Percentiles rank a stretch among this genome's conserved stretches.
Conservation (phyloP, 1,140 invertebrate species). For the Tetramorium alpestre region DNA sequence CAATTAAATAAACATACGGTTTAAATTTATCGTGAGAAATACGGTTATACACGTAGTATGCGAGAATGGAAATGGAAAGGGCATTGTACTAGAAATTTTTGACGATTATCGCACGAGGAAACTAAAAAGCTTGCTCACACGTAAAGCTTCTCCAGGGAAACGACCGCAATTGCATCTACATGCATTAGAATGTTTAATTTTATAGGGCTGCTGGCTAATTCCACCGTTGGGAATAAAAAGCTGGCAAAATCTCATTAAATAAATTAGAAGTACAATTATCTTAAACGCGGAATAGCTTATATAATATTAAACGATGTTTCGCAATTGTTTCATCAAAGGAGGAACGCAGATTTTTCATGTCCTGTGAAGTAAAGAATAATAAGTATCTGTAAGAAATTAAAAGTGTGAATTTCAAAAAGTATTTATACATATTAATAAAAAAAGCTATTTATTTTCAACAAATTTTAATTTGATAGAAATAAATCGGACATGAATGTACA, state of each 20-base stretch:
- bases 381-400: background rate
- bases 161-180: slow-evolving; percentile 43
- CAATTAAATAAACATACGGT: slow-evolving; percentile 38
- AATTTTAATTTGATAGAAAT: background rate
- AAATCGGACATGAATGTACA: background rate
- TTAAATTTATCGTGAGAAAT: slow-evolving; percentile 28
- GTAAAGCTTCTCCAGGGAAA: slow-evolving; percentile 39
- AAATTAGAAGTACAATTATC: slow-evolving; percentile 4
- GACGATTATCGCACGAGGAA: slow-evolving; percentile 44
- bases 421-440: background rate
- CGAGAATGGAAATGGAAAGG: slow-evolving; percentile 15
- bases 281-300: background rate
- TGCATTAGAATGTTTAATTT: slow-evolving; percentile 42
- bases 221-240: slow-evolving; percentile 33
- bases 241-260: slow-evolving; percentile 41
- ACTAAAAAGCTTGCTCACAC: slow-evolving; percentile 30
- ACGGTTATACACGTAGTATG: background rate
- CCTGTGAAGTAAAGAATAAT: background rate
- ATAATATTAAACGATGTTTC: slow-evolving; percentile 7
- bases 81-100: slow-evolving; percentile 40
- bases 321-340: background rate
- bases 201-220: slow-evolving; percentile 24
- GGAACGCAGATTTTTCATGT: background rate
- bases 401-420: background rate
- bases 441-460: background rate